A percentile compares a stretch with the other conserved stretches of the same genome.
Conservation (phyloP, 1,140 invertebrate species). For the Phenacoccus solenopsis region DNA sequence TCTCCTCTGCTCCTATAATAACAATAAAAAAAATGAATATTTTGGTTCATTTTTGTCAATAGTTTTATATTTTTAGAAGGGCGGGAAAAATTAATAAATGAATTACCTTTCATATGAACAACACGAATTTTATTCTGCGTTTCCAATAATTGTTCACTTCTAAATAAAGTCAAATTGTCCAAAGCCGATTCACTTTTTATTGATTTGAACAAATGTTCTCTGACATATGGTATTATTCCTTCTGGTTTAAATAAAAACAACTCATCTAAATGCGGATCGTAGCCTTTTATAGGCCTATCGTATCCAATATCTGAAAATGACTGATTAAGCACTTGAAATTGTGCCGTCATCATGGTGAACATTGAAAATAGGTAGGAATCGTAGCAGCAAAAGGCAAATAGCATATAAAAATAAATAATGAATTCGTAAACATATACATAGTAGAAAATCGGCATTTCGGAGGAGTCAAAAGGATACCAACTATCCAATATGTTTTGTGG, state of each 20-base stretch:
- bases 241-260: neutral
- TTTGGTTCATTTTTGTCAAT: too few relatives aligned
- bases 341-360: conserved; percentile 12
- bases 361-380: conserved; percentile 4
- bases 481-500: neutral
- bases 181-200: neutral
- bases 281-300: neutral
- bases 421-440: conserved; percentile 3
- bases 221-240: neutral
- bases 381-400: conserved; percentile 6
- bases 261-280: conserved; percentile 9
- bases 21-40: neutral
- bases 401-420: conserved; percentile 6
- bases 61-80: too few relatives aligned
- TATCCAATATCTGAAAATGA: conserved; percentile 4
- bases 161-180: neutral
- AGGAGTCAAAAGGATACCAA: neutral
- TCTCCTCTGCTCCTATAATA: neutral
- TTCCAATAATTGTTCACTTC: conserved; percentile 1
- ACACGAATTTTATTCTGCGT: neutral
- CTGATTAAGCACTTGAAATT: neutral
- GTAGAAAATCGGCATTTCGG: neutral
- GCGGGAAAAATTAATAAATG: too few relatives aligned
- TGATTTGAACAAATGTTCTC: neutral
- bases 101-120: conserved; percentile 10